Evolutionary conservation across 2,113 vertebrate genomes (phyloP).

Genomic region (Axis porcinus): DNA sequence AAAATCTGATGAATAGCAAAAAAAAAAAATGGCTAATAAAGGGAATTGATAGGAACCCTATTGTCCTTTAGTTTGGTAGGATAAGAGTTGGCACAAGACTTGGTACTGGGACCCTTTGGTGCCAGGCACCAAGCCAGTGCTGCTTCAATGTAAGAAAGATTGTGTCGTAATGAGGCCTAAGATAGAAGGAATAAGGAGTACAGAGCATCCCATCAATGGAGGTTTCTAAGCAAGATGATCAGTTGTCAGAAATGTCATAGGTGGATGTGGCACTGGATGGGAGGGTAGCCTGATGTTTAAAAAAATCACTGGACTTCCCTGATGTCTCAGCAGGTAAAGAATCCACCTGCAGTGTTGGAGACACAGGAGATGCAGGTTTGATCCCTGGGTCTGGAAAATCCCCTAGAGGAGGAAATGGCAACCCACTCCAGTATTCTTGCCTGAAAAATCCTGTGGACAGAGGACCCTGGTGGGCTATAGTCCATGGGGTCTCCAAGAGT

Average conservation of each 20-base stretch:
- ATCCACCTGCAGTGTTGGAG: not conserved
- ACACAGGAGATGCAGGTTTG: not conserved
- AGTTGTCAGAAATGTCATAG: not conserved
- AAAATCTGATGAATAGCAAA: not conserved
- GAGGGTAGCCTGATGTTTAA: not conserved
- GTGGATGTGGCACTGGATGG: not conserved
- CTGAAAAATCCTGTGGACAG: not conserved
- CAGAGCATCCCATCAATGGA: not conserved
- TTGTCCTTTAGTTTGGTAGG: not conserved
- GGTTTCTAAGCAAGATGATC: not conserved
- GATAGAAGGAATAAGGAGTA: not conserved
- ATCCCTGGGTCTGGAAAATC: not conserved
- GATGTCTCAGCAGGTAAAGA: not conserved
- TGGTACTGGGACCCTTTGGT: not conserved
- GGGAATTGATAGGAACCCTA: not conserved
- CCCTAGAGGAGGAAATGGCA: not conserved
- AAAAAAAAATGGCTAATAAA: not conserved
- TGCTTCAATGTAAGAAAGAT: not conserved
- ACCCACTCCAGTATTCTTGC: not conserved
- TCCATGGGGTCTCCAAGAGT: not conserved
- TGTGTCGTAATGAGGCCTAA: not conserved
- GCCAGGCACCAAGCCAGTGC: not conserved
- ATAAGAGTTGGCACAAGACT: not conserved
- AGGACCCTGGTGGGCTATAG: not conserved
- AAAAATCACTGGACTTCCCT: not conserved